Evolutionary conservation across 2,888 invertebrate genomes (phyloP), one percentile per base, ranked within the genome.

Genomic region (Agrotis puta): DNA sequence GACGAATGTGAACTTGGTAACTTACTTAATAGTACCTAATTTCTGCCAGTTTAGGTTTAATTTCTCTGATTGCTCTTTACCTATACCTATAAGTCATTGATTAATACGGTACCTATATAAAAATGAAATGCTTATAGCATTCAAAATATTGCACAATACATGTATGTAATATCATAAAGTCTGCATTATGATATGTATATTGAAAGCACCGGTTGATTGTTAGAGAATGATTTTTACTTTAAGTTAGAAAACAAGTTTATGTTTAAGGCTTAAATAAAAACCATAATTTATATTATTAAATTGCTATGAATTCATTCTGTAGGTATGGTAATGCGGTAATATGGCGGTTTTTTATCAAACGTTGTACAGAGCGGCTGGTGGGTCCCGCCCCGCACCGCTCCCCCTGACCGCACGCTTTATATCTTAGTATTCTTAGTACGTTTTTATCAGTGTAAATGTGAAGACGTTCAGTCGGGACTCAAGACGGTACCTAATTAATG

Each of bases 371-470:
- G 22, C 51, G 51, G 51, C 51, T 51, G 22, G 51, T 51, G 51
- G 51, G 22, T 9, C 51, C 51, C 51, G 51, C 51, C 51, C 51
- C 51, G 51, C 22, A 51, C 51, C 51, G 51, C 51, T 51, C 51
- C 51, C 51, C 51, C 51, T 51, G 20, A 51, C 51, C 51, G 51
- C 51, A 51, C 51, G 61, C 61, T 11, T 56, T 56, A 68, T 59
- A 67, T 39, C n/a, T n/a, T n/a, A n/a, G n/a, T n/a, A n/a, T 9
- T 9, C 61, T 61, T 27, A 61, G 68, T 61, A 51, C 51, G 51
- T 22, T 22, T 51, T 51, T 51, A 51, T 51, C 51, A 51, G 51
- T 51, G 51, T 22, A 13, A 51, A 51, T 20, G 51, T 51, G 51
- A 51, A 51, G 51, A 51, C 51, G 51, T 51, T 51, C 22, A 51